Base-by-base conservation (phyloP, 2,888 invertebrate species). In the Pandemis cinnamomeana region DNA sequence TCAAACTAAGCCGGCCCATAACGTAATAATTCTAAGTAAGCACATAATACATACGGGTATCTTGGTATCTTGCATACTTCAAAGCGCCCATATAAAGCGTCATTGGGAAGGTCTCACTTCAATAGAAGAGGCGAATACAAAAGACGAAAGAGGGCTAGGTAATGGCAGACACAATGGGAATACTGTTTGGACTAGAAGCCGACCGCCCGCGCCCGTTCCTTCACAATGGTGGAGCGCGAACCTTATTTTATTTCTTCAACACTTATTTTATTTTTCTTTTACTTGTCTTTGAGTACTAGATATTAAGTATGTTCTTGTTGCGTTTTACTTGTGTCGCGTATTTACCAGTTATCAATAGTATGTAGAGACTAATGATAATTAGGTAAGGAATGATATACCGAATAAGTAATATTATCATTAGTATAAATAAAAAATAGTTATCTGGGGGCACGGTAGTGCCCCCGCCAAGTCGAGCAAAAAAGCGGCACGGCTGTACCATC, bases 131-230 rank as follows among this genome's bases (percentile, higher is more conserved):
- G 83, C 87, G 91, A 91, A 88, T 87, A 93, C 93, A 93, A 93
- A 92, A 89, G 92, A 87, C 87, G 91, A 89, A 91, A 90, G 91
- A 92, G 92, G 91, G 92, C 92, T 92, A 92, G 91, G 93, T 93
- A 92, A 93, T 93, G 90, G 91, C 87, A 87, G 89, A 89, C 92
- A 93, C 93, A 93, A 93, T 92, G 90, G 91, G 88, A 87, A 89
- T 87, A 91, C 91, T 93, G 93, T 93, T 93, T 93, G 92, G 90
- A 91, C 92, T 92, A 89, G 90, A 82, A 86, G 87, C 84, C 84
- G 87, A 86, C 85, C 82, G 75, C 83, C 87, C 88, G 55, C 53
- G 41, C 41, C 58, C 60, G 64, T 46, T 46, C 87, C 85, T 83
- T 81, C 87, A 92, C 92, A 92, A 91, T 91, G 88, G 83, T 27